phyloP scores from a whole-genome alignment of 2,113 vertebrate genomes.

The Hemiscyllium ocellatum region DNA sequence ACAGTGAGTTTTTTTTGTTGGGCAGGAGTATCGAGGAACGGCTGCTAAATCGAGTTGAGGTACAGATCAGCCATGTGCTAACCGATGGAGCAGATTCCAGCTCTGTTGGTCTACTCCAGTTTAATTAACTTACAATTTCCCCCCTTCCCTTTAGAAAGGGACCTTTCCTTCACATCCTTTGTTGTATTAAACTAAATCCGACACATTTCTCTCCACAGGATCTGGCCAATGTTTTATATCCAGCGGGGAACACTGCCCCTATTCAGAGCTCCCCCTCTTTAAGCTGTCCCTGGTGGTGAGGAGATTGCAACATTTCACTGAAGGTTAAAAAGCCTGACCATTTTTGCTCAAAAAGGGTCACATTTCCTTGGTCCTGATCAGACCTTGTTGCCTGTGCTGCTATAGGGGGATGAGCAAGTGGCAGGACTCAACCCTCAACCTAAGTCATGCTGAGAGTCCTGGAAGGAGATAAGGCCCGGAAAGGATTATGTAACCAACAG shows the following conservation, averaged over 20 bases:
- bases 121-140: too few relatives aligned
- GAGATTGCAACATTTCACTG: neutral
- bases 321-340: neutral
- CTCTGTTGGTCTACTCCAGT: neutral
- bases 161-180: too few relatives aligned
- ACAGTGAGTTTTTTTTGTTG: neutral
- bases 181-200: neutral
- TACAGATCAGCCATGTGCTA: neutral
- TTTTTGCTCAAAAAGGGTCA: neutral
- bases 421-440: neutral
- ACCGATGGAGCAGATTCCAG: neutral
- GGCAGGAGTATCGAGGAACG: neutral
- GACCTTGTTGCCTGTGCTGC: neutral
- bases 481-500: neutral
- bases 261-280: neutral
- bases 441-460: neutral
- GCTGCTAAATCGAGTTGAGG: neutral
- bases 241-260: neutral
- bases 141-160: too few relatives aligned
- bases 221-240: neutral
- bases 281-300: neutral
- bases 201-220: neutral
- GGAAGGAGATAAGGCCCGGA: neutral
- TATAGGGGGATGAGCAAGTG: neutral
- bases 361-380: neutral